Evolutionary conservation across 2,113 vertebrate genomes (phyloP).

Genomic region (Prunella fulvescens): DNA sequence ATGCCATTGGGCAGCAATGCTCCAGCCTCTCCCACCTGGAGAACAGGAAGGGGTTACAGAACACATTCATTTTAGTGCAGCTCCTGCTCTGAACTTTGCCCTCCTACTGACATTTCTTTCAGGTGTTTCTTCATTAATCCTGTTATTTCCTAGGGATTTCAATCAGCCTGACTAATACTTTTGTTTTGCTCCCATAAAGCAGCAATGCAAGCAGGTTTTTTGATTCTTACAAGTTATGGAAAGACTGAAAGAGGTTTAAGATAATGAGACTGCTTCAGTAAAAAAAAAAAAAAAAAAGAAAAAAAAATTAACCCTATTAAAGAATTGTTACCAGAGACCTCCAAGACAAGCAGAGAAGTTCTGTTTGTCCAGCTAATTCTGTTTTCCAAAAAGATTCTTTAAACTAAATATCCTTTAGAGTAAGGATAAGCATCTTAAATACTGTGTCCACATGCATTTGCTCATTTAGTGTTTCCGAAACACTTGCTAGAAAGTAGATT

Average conservation of each 20-base stretch:
- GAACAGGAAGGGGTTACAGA: not conserved
- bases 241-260: not conserved
- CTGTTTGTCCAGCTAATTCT: not conserved
- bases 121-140: not conserved
- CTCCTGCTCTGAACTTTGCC: not conserved
- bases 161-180: not conserved
- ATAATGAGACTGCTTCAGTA: not conserved
- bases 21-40: not conserved
- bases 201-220: not conserved
- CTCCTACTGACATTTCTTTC: not conserved
- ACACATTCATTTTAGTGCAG: not conserved
- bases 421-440: not conserved
- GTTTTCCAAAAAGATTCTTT: not conserved
- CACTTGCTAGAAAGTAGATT: not conserved
- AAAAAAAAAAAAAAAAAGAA: not conserved
- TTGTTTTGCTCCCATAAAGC: not conserved
- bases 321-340: not conserved
- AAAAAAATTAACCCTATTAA: not conserved
- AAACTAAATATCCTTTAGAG: not conserved
- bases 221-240: not conserved
- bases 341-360: not conserved
- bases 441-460: not conserved
- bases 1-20: not conserved
- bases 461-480: not conserved
- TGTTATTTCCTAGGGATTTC: not conserved